Percentiles rank a stretch among this genome's conserved stretches.
Conservation (phyloP, 2,888 invertebrate genomes). For the Dasypogon diadema region DNA sequence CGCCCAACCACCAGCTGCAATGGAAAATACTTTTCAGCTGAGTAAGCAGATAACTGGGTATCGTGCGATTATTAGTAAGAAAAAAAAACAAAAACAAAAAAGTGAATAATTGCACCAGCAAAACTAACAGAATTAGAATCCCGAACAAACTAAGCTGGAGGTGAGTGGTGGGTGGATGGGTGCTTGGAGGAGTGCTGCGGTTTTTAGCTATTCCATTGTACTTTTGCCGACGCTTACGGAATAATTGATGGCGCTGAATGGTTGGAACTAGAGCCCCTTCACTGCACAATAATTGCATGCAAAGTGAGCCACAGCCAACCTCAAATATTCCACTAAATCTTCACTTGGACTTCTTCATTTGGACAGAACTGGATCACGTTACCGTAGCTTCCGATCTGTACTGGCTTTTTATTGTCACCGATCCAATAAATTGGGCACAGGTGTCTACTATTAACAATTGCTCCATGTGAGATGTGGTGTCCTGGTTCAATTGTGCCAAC, state of each 20-base stretch:
- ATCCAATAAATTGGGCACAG: neutral
- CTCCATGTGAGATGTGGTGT: neutral
- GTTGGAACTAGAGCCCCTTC: neutral
- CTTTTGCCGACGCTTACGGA: neutral
- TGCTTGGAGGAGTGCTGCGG: neutral
- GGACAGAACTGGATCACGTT: slow-evolving; percentile 2
- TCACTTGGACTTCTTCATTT: neutral
- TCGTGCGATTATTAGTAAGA: slow-evolving; percentile 32
- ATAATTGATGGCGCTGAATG: slow-evolving; percentile 2
- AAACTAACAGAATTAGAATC: slow-evolving; percentile 5
- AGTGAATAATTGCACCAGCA: neutral
- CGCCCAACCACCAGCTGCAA: slow-evolving; percentile 4
- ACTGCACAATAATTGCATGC: neutral
- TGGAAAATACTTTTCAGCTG: slow-evolving; percentile 21
- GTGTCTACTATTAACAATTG: neutral
- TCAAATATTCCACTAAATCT: neutral
- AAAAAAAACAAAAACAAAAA: neutral
- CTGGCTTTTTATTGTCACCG: neutral
- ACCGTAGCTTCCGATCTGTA: neutral
- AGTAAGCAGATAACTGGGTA: slow-evolving; percentile 19
- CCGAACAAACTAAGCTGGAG: neutral
- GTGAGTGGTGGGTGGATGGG: neutral
- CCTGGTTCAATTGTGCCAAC: neutral
- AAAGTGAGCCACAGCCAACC: neutral
- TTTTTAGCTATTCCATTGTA: neutral